Base-by-base conservation (phyloP, 2,888 invertebrate genomes). In the Ypsolopha scabrella region DNA sequence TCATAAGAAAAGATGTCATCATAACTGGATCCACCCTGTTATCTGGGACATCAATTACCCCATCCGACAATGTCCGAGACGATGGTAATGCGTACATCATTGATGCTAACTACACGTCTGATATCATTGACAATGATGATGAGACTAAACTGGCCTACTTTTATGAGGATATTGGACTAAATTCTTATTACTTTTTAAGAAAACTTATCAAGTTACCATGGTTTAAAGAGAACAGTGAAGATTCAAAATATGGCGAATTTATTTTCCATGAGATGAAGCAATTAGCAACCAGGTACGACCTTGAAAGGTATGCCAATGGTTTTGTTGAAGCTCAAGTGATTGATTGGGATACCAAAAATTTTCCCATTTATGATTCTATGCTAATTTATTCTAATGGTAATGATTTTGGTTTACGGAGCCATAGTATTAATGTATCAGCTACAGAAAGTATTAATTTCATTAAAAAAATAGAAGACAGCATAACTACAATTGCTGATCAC, bases 131-230 rank as follows among this genome's bases (percentile, higher is more conserved):
- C 41, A 75, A 79, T 43, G 68, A 75, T 55, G 72, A 82, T n/a
- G 91, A 92, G 57, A 83, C 87, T 54, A 88, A 88, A 60, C 60
- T 93, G 52, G 87, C 89, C 45, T 93, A 93, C 70, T 92, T 92
- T 72, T 88, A 88, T n/a, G 92, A 93, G 72, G 93, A 93, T 64
- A 75, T 92, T 53, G 92, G 90, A 48, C 76, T 92, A 55, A 92
- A 91, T 69, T 70, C 88, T 0, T 91, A 86, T 72, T 92, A 92
- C 76, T 90, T 87, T 70, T 86, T 89, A 63, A 69, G 62, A 54
- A 81, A 78, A 60, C 78, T 90, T 56, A 88, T 89, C 60, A 66
- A 75, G 58, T 83, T 88, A 45, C 88, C 90, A 3, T 90, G 88
- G 85, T 87, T 89, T 72, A 73, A 90, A 58, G 75, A 85, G 52